Evolutionary conservation across 2,888 invertebrate genomes (phyloP), one percentile per base, ranked within the genome.

Genomic region (Nephrotoma flavescens): DNA sequence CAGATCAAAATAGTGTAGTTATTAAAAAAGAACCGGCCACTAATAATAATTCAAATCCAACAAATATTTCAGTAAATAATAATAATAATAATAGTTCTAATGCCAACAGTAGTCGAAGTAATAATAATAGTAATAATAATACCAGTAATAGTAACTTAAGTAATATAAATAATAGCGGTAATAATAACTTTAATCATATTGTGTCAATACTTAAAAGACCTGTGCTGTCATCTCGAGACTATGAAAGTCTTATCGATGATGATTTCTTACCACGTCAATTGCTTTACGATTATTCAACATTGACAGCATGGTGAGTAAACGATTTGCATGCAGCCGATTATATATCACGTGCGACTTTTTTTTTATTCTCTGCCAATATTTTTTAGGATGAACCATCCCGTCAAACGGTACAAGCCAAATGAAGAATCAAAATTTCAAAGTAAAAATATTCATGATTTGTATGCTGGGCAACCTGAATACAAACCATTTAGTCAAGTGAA

Each of bases 261-360:
- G 97, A 97, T 90, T 96, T 96, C 90, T 94, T 95, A 89, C 94
- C 95, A 87, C 93, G 96, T 88, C 95, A 96, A 89, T 94, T 96
- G 92, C 93, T 98, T 31, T 98, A 98, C 92, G 97, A 98, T 92
- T 97, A 97, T 92, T 94, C 96, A 89, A 95, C 95, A 89, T 93
- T 96, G 89, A 94, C 96, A 90, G 96, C 95, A 83, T 97, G 97
- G 97, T 96, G 90, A 93, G 94, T 92, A 86, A 31, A 7, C 31
- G 19, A 31, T 9, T 71, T 71, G 9, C 11, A 85, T 85, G 11
- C 6, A n/a, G 9, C 85, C 11, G 6, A 85, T 12, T 85, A 41
- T 85, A 41, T 41, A 85, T 15, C 7, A 42, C 4, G 9, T 41
- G 42, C 7, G 85, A 85, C 41, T 41, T 42, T 85, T 42, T n/a